Percentiles rank a stretch among this genome's conserved stretches.
phyloP scores from a whole-genome alignment of 1,140 invertebrate species.

The Drosophila lowei region DNA sequence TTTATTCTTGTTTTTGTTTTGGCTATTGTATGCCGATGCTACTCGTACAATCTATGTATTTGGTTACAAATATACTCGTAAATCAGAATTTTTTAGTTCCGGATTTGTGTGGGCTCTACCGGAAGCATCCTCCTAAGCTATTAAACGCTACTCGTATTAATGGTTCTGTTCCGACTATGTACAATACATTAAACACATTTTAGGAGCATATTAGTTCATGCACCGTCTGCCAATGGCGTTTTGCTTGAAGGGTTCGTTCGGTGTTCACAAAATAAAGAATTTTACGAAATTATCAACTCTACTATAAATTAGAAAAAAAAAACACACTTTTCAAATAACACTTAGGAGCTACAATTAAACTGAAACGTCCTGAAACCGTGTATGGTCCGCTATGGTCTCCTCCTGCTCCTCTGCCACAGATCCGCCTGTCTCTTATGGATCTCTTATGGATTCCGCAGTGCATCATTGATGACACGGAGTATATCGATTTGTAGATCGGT shows the following conservation, averaged over 20 bases:
- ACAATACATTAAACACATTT: slow-evolving; percentile 21
- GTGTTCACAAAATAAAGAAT: slow-evolving; percentile 26
- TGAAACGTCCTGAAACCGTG: slow-evolving; percentile 48
- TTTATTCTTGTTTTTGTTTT: slow-evolving; percentile 6
- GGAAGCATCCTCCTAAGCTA: slow-evolving; percentile 46
- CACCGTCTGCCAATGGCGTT: slow-evolving; percentile 1
- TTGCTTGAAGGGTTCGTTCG: slow-evolving; percentile 7
- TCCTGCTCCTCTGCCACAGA: not conserved
- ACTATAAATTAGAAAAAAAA: slow-evolving; percentile 41
- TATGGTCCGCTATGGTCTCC: not conserved
- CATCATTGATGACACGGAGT: slow-evolving; percentile 71
- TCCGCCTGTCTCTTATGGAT: slow-evolving; percentile 3
- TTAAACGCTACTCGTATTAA: slow-evolving; percentile 33
- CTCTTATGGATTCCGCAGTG: slow-evolving; percentile 68
- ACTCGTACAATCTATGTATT: slow-evolving; percentile 32
- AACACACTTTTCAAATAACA: slow-evolving; percentile 65
- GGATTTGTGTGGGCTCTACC: slow-evolving; percentile 3
- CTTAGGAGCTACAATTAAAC: slow-evolving; percentile 56
- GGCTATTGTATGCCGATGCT: slow-evolving; percentile 22
- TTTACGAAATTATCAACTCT: slow-evolving; percentile 29
- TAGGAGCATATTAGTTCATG: no score
- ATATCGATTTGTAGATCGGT: slow-evolving; percentile 80
- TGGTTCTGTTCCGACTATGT: slow-evolving; percentile 38
- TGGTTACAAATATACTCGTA: slow-evolving; percentile 27
- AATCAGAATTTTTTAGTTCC: slow-evolving; percentile 46